These are phyloP conservation scores for Gymnodraco acuticeps DNA, from an alignment of 2,797 vertebrate genomes.

Conservation along the genomic window DNA sequence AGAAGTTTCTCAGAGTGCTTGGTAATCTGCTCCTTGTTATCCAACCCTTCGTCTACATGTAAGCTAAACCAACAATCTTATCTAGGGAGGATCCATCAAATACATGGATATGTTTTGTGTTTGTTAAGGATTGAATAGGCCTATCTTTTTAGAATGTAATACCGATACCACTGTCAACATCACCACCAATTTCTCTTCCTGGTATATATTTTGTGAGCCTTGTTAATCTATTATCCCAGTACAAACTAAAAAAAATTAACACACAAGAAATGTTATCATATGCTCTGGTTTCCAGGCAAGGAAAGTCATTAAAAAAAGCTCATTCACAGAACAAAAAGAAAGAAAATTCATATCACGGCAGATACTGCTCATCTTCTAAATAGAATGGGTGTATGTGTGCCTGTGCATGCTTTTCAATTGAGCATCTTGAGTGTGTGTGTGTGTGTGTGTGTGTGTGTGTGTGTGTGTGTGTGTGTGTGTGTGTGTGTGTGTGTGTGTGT, in stretches of 20 bases:
- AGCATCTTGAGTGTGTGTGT: slow-evolving; percentile 65
- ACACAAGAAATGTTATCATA: slow-evolving; percentile 86
- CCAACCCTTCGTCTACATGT: slow-evolving; percentile 46
- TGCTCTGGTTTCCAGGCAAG: slow-evolving; percentile 99
- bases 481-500: slow-evolving; percentile 37
- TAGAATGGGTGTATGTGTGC: slow-evolving; percentile 84
- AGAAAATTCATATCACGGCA: slow-evolving; percentile 99
- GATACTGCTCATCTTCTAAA: slow-evolving; percentile 99
- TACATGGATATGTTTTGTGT: slow-evolving; percentile 4
- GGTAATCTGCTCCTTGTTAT: slow-evolving; percentile 33
- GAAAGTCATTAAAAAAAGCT: slow-evolving; percentile 99
- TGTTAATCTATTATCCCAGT: slow-evolving; percentile 70
- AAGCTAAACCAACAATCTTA: slow-evolving; percentile 11
- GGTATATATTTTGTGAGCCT: slow-evolving; percentile 68
- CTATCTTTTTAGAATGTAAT: slow-evolving; percentile 29
- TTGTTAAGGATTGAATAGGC: slow-evolving; percentile 1
- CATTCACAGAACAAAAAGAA: slow-evolving; percentile 99
- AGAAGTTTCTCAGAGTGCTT: slow-evolving; percentile 31
- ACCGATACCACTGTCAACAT: slow-evolving; percentile 60
- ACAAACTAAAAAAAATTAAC: slow-evolving; percentile 52
- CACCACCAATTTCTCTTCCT: slow-evolving; percentile 73
- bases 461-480: slow-evolving; percentile 45
- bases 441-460: slow-evolving; percentile 50
- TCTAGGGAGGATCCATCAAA: slow-evolving; percentile 8
- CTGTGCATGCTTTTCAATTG: slow-evolving; percentile 85